A percentile compares a stretch with the other conserved stretches of the same genome.
These are phyloP conservation scores for Melinaea marsaeus DNA, from an alignment of 2,888 invertebrate species.

Conservation along the genomic window DNA sequence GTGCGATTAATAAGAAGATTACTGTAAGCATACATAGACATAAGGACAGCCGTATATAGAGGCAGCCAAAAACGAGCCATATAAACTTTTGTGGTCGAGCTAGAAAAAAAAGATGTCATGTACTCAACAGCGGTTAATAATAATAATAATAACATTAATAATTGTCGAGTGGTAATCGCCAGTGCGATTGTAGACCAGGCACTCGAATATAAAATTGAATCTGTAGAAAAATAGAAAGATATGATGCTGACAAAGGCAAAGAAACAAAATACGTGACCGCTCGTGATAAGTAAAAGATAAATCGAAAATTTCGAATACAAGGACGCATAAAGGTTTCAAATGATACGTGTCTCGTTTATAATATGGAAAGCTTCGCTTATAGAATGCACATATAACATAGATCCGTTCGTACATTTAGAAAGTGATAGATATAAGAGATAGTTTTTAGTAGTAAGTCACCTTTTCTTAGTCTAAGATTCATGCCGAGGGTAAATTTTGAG, in stretches of 20 bases:
- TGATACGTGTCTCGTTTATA: conserved; percentile 52
- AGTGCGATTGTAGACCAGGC: conserved; percentile 22
- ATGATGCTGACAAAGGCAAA: conserved; percentile 54
- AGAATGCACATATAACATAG: conserved; percentile 62
- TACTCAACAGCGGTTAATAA: conserved; percentile 55
- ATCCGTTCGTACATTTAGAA: conserved; percentile 49
- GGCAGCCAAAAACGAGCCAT: conserved; percentile 77
- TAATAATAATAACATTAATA: conserved; percentile 38
- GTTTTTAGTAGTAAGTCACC: conserved; percentile 87
- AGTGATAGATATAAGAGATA: conserved; percentile 64
- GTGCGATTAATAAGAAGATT: conserved; percentile 58
- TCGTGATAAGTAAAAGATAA: conserved; percentile 43
- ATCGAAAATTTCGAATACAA: conserved; percentile 40
- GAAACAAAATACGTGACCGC: conserved; percentile 58
- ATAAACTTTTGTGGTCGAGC: conserved; percentile 74
- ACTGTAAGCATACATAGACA: conserved; percentile 77
- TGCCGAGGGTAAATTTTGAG: conserved; percentile 52
- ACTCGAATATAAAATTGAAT: conserved; percentile 19
- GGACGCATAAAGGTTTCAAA: conserved; percentile 43
- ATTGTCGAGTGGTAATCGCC: conserved; percentile 29
- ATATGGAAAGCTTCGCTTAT: conserved; percentile 65
- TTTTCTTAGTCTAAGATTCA: conserved; percentile 66
- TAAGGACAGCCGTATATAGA: conserved; percentile 75
- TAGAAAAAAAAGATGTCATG: conserved; percentile 71
- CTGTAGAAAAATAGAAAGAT: conserved; percentile 28